Evolutionary conservation across 2,888 invertebrate species (phyloP), one percentile per base, ranked within the genome.

Genomic region (Timandra comae): DNA sequence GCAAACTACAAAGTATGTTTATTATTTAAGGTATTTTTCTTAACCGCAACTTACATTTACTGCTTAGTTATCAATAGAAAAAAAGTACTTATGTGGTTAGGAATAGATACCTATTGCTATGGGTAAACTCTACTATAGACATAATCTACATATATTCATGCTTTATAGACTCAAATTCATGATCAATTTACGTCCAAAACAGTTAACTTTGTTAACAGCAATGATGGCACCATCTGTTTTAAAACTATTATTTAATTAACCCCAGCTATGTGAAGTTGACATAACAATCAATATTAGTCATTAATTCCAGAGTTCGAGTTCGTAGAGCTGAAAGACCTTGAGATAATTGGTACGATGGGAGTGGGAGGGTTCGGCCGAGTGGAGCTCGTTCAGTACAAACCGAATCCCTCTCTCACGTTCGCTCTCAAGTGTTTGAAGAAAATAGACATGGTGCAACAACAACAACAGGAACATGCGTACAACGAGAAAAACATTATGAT

Each of bases 291-390:
- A 5, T 39, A 7, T 32, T 28, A 13, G 9, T 32, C 30, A 8
- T 34, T 35, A 29, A 28, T 51, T 36, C 44, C 69, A 77, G 91
- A 91, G 59, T 91, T 90, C 63, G 88, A 89, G 12, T 88, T 89
- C 41, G 87, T 98, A 13, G 87, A 91, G 34, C 77, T 98, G 27
- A 88, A 89, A 12, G 94, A 97, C 56, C 81, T 98, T 48, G 93
- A 93, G 55, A 90, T 92, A 38, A 86, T 95, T 9, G 93, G 93
- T 11, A 97, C 96, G 0, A 86, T 98, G 47, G 98, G 98, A 1
- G 93, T 97, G 7, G 98, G 98, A 3, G 97, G 97, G 1, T 97
- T 97, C 63, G 97, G 97, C 0, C 88, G 96, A 2, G 97, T 97
- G 0, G 96, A 95, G 62, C 81, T 95, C 39, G 93, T 93, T 10